Evolutionary conservation across 2,888 invertebrate species (phyloP), one percentile per base, ranked within the genome.

Genomic region (Hesperia comma): DNA sequence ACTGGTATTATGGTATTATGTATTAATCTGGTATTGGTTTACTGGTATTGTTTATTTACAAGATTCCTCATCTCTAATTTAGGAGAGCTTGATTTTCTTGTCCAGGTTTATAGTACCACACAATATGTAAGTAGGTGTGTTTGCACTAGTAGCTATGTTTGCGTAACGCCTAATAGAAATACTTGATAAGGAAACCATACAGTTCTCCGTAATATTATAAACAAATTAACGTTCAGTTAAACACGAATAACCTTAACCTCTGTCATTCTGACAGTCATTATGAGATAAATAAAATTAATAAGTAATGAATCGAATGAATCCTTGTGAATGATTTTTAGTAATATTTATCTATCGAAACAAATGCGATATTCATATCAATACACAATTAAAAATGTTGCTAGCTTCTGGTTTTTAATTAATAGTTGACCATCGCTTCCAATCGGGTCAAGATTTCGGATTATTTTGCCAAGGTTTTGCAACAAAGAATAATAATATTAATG

Each of bases 361-460:
- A 46, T 46, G 17, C 6, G 15, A 17, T 46, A 46, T 46, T 46
- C 8, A 17, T 46, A 17, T 46, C 17, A 46, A 17, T 46, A 49
- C 15, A 33, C 12, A 55, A 33, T 55, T 37, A 33, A 55, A 37
- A 55, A n/a, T 33, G 17, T 55, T 37, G 17, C 55, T 55, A 55
- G 55, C 55, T 55, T 15, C 55, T 33, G 55, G 37, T 33, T 55
- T 37, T 55, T 55, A 55, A 55, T 55, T 55, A 55, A 33, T 49
- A 19, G 49, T 21, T 19, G 49, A 19, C 49, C 49, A 33, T 55
- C 55, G 12, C 55, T 55, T 49, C 19, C 37, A 55, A 17, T 55
- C 17, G 33, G 55, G 55, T 55, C 55, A 55, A 55, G 55, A 55
- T 55, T 55, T 33, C 15, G 55, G 15, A 55, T 54, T 33, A 33